These are phyloP conservation scores for Drosophila paramelanica DNA, from an alignment of 2,888 invertebrate genomes.

Conservation along the genomic window DNA sequence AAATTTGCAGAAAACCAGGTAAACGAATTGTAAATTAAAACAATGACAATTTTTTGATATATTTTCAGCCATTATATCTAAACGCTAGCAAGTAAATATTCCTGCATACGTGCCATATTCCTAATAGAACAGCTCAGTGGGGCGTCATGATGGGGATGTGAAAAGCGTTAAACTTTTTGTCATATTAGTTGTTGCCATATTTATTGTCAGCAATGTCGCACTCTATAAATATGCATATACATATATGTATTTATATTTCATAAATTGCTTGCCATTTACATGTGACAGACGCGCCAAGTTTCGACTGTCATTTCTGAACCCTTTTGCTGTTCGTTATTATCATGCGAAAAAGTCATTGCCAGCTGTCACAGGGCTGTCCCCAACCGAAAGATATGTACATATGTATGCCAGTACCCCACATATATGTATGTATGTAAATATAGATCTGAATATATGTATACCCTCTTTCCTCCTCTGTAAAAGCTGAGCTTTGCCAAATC, in stretches of 20 bases:
- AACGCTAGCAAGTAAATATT: background rate
- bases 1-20: too few species aligned
- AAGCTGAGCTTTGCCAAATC: constrained; percentile 45
- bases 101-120: background rate
- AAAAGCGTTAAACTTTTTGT: constrained; percentile 22
- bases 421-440: background rate
- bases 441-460: background rate
- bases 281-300: constrained; percentile 63
- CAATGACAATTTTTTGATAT: background rate
- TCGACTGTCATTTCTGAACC: constrained; percentile 66
- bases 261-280: constrained; percentile 75
- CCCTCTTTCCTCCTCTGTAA: background rate
- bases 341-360: constrained; percentile 75
- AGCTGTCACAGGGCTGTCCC: constrained; percentile 64
- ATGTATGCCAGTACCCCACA: background rate
- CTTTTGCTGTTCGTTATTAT: constrained; percentile 63
- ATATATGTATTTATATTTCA: constrained; percentile 37
- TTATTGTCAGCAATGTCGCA: constrained; percentile 74
- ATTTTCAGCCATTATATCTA: background rate
- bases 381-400: constrained; percentile 2
- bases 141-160: constrained; percentile 5
- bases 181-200: constrained; percentile 40
- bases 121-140: constrained; percentile 2
- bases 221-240: constrained; percentile 60
- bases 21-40: background rate